Conservation (phyloP, 2,113 vertebrate genomes). For the Neopipo cinnamomea region DNA sequence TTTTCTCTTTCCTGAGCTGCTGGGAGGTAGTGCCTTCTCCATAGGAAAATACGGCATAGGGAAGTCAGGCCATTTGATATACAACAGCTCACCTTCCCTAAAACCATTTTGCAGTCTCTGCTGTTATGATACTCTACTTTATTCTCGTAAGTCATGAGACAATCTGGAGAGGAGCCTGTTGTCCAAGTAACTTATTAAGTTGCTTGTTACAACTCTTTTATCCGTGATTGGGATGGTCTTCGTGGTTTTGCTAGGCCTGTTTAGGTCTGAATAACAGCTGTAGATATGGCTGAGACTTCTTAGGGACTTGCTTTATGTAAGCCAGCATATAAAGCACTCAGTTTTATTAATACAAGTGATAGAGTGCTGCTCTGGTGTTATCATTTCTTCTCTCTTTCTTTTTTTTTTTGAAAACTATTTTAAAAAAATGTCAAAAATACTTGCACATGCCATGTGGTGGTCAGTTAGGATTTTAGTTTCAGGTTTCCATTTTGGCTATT, state of each 20-base stretch:
- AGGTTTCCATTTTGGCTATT: neutral
- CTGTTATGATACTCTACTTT: neutral
- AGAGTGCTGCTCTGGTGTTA: neutral
- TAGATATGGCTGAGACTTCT: neutral
- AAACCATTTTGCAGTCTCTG: neutral
- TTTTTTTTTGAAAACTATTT: neutral
- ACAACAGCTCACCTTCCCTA: neutral
- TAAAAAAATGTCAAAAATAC: neutral
- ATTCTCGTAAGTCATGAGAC: neutral
- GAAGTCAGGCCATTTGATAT: neutral
- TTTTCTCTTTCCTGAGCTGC: neutral
- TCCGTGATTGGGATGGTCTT: neutral
- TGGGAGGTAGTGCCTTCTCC: neutral
- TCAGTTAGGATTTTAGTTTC: neutral
- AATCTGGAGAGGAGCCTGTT: neutral
- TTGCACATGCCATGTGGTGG: neutral
- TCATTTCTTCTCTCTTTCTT: neutral
- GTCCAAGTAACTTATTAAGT: neutral
- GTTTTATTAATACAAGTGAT: neutral
- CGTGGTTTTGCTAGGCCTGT: neutral
- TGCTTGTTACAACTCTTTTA: neutral
- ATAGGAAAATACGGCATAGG: neutral
- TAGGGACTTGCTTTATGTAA: neutral
- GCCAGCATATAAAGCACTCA: neutral
- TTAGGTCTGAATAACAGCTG: neutral